Conservation (phyloP, 2,797 vertebrate genomes). For the Vireo griseus region DNA sequence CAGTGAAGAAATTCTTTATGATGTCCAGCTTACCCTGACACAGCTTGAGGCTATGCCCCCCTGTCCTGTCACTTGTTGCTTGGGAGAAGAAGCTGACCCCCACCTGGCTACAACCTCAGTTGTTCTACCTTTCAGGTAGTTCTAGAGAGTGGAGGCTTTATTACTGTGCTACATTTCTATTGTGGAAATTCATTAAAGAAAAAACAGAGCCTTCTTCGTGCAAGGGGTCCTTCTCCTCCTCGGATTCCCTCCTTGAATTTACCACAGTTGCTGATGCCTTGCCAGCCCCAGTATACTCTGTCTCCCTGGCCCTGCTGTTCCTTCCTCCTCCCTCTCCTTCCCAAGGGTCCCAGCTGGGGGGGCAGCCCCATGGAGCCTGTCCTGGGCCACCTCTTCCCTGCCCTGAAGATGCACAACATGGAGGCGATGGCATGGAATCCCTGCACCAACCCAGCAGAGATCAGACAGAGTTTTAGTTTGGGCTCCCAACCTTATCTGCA, state of each 20-base stretch:
- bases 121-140: background rate
- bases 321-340: background rate
- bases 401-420: fast-evolving
- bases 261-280: background rate
- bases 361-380: fast-evolving
- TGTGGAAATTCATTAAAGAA: background rate
- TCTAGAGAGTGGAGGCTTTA: background rate
- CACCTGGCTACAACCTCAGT: background rate
- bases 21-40: background rate
- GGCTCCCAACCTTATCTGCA: fast-evolving
- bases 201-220: background rate
- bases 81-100: background rate
- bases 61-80: background rate
- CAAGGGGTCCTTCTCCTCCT: background rate
- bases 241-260: background rate
- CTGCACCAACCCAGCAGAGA: background rate
- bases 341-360: background rate
- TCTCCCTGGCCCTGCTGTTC: background rate
- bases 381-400: background rate
- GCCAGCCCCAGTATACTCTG: too few species aligned
- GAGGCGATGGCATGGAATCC: fast-evolving
- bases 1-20: background rate
- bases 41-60: background rate
- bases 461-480: fast-evolving
- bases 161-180: background rate